These are phyloP conservation scores for Danio rerio DNA, from an alignment of 2,113 vertebrate species.

Conservation along the genomic window DNA sequence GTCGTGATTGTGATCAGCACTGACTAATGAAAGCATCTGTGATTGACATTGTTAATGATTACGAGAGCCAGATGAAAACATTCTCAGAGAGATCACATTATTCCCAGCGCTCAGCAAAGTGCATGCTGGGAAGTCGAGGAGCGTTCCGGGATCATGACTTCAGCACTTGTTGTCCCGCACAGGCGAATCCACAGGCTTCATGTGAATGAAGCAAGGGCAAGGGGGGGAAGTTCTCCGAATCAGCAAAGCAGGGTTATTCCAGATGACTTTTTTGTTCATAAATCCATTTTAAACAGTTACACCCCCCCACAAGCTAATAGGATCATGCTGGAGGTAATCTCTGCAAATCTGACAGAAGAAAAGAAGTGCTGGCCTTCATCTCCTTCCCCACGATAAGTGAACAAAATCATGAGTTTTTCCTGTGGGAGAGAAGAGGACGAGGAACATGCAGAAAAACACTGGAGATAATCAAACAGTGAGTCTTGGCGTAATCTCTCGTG, in stretches of 20 bases:
- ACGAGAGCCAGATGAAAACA: constrained; percentile 73
- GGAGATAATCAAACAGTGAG: constrained; percentile 59
- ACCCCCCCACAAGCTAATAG: constrained; percentile 80
- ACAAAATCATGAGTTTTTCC: constrained; percentile 80
- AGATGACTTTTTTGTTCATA: constrained; percentile 73
- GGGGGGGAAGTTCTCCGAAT: constrained; percentile 62
- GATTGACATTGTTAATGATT: constrained; percentile 57
- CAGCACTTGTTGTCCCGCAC: constrained; percentile 73
- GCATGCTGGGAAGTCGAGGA: constrained; percentile 72
- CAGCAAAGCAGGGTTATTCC: constrained; percentile 67
- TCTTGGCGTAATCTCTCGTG: constrained; percentile 61
- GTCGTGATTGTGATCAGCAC: background rate
- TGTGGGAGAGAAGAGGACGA: constrained; percentile 71
- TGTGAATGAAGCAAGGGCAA: constrained; percentile 58
- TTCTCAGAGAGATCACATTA: constrained; percentile 71
- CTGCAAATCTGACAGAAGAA: constrained; percentile 79
- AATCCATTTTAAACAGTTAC: constrained; percentile 82
- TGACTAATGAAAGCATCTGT: constrained; percentile 3
- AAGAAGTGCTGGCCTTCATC: constrained; percentile 79
- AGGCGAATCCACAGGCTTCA: constrained; percentile 72
- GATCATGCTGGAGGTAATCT: constrained; percentile 82
- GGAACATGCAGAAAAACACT: constrained; percentile 64
- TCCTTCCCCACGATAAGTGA: constrained; percentile 81
- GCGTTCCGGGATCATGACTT: constrained; percentile 77
- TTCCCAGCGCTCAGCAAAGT: constrained; percentile 72